These are phyloP conservation scores for Myotis daubentonii DNA, from an alignment of 2,797 vertebrate species.

Conservation along the genomic window DNA sequence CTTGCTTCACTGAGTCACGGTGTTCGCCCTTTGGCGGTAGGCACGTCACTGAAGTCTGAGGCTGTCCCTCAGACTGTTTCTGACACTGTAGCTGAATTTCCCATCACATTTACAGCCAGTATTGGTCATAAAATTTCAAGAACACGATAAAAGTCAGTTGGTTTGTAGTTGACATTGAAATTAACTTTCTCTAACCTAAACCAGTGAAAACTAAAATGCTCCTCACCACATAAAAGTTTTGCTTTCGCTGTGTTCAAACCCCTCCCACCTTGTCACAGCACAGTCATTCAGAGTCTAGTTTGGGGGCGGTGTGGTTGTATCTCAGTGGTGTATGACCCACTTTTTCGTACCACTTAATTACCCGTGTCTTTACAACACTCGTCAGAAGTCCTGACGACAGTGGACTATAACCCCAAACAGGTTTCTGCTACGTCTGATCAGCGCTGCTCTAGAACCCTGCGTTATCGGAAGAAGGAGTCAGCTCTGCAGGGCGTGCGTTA, in stretches of 20 bases:
- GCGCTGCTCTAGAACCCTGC: not conserved
- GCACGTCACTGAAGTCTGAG: conserved; percentile 13
- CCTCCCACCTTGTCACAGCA: conserved; percentile 81
- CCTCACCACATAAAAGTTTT: conserved; percentile 88
- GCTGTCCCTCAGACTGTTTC: not conserved
- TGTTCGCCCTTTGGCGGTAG: fast-evolving
- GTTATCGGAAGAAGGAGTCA: not conserved
- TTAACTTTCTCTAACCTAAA: conserved; percentile 87
- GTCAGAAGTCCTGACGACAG: conserved; percentile 72
- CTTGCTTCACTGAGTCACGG: conserved; percentile 79
- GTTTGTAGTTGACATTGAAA: conserved; percentile 74
- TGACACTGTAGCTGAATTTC: conserved; percentile 63
- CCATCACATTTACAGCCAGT: conserved; percentile 3
- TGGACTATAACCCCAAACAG: conserved; percentile 62
- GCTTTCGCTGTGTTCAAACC: conserved; percentile 86
- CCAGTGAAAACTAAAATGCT: conserved; percentile 87
- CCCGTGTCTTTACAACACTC: conserved; percentile 64
- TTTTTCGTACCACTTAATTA: conserved; percentile 84
- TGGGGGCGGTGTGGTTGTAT: conserved; percentile 88
- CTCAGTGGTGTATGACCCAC: conserved; percentile 85
- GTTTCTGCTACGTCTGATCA: conserved; percentile 50
- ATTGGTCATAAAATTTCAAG: conserved; percentile 58
- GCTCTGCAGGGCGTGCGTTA: not conserved
- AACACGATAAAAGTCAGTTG: conserved; percentile 62
- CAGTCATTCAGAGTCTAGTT: conserved; percentile 86